Evolutionary conservation across 1,140 invertebrate genomes (phyloP).

Genomic region (Andrena cerasifolii): DNA sequence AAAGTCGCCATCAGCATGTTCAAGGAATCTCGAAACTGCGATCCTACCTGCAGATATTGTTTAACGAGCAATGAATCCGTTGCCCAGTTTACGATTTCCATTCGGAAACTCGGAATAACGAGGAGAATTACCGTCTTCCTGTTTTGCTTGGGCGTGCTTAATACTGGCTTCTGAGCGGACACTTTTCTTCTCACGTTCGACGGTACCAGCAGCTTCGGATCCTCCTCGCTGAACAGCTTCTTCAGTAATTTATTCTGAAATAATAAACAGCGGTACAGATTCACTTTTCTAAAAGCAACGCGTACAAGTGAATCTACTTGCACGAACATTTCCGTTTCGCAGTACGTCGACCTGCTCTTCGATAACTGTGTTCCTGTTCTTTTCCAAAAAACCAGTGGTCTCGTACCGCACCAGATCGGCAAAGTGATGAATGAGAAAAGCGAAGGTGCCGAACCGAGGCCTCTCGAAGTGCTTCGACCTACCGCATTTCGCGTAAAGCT

Average conservation of each 20-base stretch:
- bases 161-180: conserved; percentile 79
- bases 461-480: conserved; percentile 95
- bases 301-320: conserved; percentile 66
- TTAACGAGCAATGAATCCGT: not conserved
- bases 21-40: conserved; percentile 96
- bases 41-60: conserved; percentile 85
- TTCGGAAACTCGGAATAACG: not conserved
- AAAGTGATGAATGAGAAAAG: conserved; percentile 96
- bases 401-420: conserved; percentile 97
- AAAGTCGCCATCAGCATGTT: conserved; percentile 95
- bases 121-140: conserved; percentile 84
- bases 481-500: conserved; percentile 93
- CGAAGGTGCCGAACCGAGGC: conserved; percentile 92
- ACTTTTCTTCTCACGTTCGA: conserved; percentile 82
- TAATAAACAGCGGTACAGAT: not conserved
- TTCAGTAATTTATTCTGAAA: conserved; percentile 75
- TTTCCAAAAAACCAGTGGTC: conserved; percentile 96
- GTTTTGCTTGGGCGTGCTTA: conserved; percentile 79
- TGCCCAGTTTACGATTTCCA: too few species aligned
- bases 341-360: conserved; percentile 94
- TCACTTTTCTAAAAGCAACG: conserved; percentile 42
- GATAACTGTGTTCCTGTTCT: conserved; percentile 98
- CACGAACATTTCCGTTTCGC: conserved; percentile 83
- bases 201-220: conserved; percentile 80
- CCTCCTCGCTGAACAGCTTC: conserved; percentile 75